phyloP scores from a whole-genome alignment of 2,888 invertebrate species.

The Scaptomyza polygonia region DNA sequence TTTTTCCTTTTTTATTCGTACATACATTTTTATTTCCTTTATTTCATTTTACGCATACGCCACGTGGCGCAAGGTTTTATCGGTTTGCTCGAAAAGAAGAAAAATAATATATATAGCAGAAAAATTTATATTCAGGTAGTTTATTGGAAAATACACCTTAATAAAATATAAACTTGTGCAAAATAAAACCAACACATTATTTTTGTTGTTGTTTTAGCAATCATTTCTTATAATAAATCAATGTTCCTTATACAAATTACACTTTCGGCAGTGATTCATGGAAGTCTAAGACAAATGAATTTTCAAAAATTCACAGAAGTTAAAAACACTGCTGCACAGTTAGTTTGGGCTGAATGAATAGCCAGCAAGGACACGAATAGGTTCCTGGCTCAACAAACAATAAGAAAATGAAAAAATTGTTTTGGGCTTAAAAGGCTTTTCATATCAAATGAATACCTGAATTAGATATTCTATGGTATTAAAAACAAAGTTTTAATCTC shows the following conservation, averaged over 20 bases:
- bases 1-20: conserved; percentile 14
- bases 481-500: neutral
- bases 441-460: neutral
- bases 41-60: conserved; percentile 46
- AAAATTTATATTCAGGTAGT: neutral
- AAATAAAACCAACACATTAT: too few relatives aligned
- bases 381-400: too few relatives aligned
- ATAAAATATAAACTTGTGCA: too few relatives aligned
- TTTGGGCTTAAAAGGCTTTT: conserved; percentile 1
- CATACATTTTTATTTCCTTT: neutral
- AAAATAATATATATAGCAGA: neutral
- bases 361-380: too few relatives aligned
- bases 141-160: neutral
- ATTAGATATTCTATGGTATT: neutral
- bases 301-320: too few relatives aligned
- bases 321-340: neutral
- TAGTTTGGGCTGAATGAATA: too few relatives aligned
- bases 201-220: too few relatives aligned
- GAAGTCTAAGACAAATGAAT: too few relatives aligned
- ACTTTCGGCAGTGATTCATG: too few relatives aligned
- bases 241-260: too few relatives aligned
- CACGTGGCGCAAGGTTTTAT: conserved; percentile 16
- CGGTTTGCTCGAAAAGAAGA: neutral
- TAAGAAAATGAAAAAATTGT: too few relatives aligned
- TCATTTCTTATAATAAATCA: too few relatives aligned